Conservation (phyloP, 2,113 vertebrate species). For the Notothenia rossii region DNA sequence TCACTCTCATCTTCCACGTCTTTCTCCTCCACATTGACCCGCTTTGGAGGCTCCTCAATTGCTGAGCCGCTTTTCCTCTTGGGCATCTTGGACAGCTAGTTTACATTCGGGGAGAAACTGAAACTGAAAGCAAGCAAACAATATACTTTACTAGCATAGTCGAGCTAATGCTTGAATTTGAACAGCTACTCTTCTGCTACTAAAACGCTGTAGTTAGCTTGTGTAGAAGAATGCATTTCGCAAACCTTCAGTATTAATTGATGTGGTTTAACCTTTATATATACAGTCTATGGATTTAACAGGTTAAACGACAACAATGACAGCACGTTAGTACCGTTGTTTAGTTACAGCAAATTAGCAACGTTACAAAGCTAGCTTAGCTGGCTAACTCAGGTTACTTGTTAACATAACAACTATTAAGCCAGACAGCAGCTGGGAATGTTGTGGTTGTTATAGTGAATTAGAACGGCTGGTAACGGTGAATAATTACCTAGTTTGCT, state of each 20-base stretch:
- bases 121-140: slow-evolving; percentile 30
- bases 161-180: not conserved
- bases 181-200: too few relatives aligned
- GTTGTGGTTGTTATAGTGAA: not conserved
- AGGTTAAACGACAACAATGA: not conserved
- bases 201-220: not conserved
- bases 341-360: not conserved
- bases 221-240: not conserved
- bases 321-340: not conserved
- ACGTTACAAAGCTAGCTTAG: slow-evolving; percentile 1
- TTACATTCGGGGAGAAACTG: rapidly evolving
- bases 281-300: too few relatives aligned
- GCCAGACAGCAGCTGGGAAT: not conserved
- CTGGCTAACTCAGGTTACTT: slow-evolving; percentile 15
- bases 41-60: slow-evolving; percentile 42
- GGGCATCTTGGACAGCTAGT: slow-evolving; percentile 46
- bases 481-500: slow-evolving; percentile 1
- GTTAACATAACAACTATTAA: not conserved
- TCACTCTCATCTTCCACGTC: slow-evolving; percentile 19
- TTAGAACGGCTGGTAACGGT: not conserved
- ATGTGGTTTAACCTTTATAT: too few relatives aligned
- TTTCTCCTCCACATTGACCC: slow-evolving; percentile 5
- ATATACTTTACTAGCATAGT: not conserved
- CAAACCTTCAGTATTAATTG: too few relatives aligned
- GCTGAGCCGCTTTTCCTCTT: slow-evolving; percentile 61